These are phyloP conservation scores for Diacarnus erythraeanus DNA, from an alignment of 37 sponge, comb jelly and placozoan species.

Conservation along the genomic window DNA sequence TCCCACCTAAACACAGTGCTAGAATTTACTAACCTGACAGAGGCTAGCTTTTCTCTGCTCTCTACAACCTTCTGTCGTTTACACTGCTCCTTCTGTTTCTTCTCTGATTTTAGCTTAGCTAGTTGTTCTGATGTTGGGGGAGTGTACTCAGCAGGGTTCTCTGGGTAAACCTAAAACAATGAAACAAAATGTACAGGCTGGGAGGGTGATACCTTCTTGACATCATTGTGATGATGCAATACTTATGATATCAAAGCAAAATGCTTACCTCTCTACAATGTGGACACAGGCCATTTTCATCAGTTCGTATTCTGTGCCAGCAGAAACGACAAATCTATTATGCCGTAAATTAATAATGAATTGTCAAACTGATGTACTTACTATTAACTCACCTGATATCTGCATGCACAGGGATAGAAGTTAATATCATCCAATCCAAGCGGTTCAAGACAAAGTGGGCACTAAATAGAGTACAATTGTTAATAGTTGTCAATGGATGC, in stretches of 20 bases:
- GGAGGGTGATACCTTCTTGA: conserved; percentile 11
- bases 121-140: conserved; percentile 86
- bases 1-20: too few relatives aligned
- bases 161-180: conserved; percentile 88
- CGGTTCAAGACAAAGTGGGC: conserved; percentile 97
- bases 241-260: neutral
- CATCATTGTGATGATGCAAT: neutral
- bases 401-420: conserved; percentile 95
- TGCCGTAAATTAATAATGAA: neutral
- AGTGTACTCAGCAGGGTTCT: conserved; percentile 92
- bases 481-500: neutral
- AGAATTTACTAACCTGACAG: conserved; percentile 81
- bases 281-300: conserved; percentile 93
- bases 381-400: conserved; percentile 81
- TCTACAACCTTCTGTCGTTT: conserved; percentile 89
- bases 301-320: conserved; percentile 96
- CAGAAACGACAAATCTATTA: conserved; percentile 91
- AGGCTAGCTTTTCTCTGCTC: conserved; percentile 85
- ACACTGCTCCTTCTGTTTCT: conserved; percentile 74
- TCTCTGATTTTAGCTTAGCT: conserved; percentile 71
- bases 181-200: too few relatives aligned
- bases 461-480: conserved; percentile 56
- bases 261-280: conserved; percentile 87
- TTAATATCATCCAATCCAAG: conserved; percentile 90
- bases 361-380: neutral